Evolutionary conservation across 64 coral and sea anemone species (phyloP).

Genomic region (Stylophora pistillata): DNA sequence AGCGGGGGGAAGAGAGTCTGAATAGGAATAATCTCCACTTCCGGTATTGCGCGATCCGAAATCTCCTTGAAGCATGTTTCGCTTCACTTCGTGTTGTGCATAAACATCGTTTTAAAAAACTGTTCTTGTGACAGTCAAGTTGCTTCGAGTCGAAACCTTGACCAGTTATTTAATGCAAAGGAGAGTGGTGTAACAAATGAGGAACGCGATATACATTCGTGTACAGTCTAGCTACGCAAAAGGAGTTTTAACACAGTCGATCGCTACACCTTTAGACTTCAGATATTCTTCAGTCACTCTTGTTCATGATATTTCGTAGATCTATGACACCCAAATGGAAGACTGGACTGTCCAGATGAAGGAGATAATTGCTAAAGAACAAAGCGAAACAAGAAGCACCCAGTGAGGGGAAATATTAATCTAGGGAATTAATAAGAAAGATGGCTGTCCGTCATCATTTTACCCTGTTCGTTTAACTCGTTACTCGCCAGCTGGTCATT

Average conservation of each 20-base stretch:
- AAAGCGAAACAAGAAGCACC: background rate
- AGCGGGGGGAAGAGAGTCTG: too few relatives aligned
- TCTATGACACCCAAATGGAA: slow-evolving; percentile 70
- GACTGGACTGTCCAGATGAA: slow-evolving; percentile 81
- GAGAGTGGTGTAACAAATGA: too few relatives aligned
- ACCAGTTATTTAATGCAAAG: too few relatives aligned
- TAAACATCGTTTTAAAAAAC: too few relatives aligned
- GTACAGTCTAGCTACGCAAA: background rate
- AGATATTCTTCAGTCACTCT: background rate
- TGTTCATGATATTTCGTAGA: background rate
- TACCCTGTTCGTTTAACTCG: background rate
- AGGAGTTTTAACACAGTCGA: background rate
- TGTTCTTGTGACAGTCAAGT: too few relatives aligned
- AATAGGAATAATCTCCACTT: too few relatives aligned
- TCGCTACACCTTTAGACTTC: background rate
- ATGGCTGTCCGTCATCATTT: background rate
- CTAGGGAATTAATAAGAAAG: background rate
- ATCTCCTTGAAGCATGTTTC: too few relatives aligned
- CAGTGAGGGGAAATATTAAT: background rate
- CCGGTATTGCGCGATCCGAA: too few relatives aligned
- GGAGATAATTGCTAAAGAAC: slow-evolving; percentile 69
- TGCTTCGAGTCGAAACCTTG: too few relatives aligned
- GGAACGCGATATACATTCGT: too few relatives aligned
- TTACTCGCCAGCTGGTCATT: background rate
- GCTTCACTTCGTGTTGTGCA: too few relatives aligned